phyloP scores from a whole-genome alignment of 2,888 invertebrate species.

The Nephrotoma flavescens region DNA sequence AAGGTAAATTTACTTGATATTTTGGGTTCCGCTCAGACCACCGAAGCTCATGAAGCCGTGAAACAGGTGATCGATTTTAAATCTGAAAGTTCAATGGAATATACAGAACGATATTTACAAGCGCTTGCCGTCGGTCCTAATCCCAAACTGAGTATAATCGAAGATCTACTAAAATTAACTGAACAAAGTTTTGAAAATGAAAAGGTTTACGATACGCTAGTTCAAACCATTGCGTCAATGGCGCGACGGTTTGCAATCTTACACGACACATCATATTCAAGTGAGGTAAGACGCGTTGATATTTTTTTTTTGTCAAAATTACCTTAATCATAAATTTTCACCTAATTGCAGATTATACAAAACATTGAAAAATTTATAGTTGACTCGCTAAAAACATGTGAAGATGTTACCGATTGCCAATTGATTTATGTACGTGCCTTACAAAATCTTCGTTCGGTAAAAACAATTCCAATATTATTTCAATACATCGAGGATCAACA shows the following conservation, averaged over 20 bases:
- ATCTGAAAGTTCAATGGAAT: slow-evolving; percentile 33
- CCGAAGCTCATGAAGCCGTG: slow-evolving; percentile 49
- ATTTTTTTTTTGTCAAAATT: neutral
- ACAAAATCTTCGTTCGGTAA: slow-evolving; percentile 48
- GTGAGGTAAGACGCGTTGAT: neutral
- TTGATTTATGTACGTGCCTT: slow-evolving; percentile 48
- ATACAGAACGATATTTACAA: slow-evolving; percentile 60
- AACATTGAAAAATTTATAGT: slow-evolving; percentile 28
- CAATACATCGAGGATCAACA: slow-evolving; percentile 34
- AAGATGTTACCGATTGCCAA: slow-evolving; percentile 38
- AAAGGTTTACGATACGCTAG: slow-evolving; percentile 44
- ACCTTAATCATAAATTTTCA: neutral
- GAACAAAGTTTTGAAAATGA: neutral
- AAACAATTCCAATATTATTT: slow-evolving; percentile 44
- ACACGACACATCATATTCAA: slow-evolving; percentile 17
- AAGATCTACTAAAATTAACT: slow-evolving; percentile 8
- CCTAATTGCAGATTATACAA: slow-evolving; percentile 20
- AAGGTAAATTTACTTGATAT: slow-evolving; percentile 52
- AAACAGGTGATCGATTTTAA: slow-evolving; percentile 45
- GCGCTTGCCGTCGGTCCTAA: slow-evolving; percentile 52
- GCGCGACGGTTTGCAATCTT: slow-evolving; percentile 32
- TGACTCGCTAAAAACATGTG: slow-evolving; percentile 35
- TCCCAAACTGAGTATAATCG: slow-evolving; percentile 39
- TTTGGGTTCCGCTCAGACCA: slow-evolving; percentile 53
- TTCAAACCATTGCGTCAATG: slow-evolving; percentile 49